Evolutionary conservation across 2,113 vertebrate genomes (phyloP).

Genomic region (Probosciger aterrimus): DNA sequence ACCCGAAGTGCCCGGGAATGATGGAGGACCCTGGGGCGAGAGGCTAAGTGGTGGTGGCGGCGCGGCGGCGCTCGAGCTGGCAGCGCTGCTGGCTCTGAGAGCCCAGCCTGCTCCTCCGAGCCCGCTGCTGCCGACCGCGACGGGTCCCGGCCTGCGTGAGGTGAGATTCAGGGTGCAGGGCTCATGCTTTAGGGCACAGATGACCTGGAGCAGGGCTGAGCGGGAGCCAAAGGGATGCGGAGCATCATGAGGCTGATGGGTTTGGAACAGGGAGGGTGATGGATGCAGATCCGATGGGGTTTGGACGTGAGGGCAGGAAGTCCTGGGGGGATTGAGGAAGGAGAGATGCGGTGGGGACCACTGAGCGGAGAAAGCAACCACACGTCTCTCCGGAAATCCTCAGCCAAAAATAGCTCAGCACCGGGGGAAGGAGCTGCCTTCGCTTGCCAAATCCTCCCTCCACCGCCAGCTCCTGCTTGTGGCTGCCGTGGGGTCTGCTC

Average conservation of each 20-base stretch:
- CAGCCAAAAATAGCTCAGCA: not conserved
- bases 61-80: not conserved
- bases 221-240: not conserved
- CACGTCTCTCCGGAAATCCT: constrained; percentile 31
- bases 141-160: not conserved
- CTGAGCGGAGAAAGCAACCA: not conserved
- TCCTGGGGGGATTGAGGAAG: not conserved
- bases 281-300: not conserved
- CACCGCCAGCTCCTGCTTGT: not conserved
- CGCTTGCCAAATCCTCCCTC: not conserved
- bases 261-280: not conserved
- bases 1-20: constrained; percentile 1
- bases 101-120: not conserved
- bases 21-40: constrained; percentile 12
- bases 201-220: not conserved
- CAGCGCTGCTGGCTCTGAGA: not conserved
- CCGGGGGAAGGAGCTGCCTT: not conserved
- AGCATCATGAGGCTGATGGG: fast-evolving
- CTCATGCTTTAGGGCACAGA: not conserved
- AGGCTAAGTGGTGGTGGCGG: constrained; percentile 20
- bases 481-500: not conserved
- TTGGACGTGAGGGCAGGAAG: not conserved
- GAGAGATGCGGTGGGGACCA: not conserved
- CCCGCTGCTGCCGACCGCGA: not conserved
- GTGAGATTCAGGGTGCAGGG: not conserved